phyloP scores from a whole-genome alignment of 2,888 invertebrate species.

The Hartigia nigra region DNA sequence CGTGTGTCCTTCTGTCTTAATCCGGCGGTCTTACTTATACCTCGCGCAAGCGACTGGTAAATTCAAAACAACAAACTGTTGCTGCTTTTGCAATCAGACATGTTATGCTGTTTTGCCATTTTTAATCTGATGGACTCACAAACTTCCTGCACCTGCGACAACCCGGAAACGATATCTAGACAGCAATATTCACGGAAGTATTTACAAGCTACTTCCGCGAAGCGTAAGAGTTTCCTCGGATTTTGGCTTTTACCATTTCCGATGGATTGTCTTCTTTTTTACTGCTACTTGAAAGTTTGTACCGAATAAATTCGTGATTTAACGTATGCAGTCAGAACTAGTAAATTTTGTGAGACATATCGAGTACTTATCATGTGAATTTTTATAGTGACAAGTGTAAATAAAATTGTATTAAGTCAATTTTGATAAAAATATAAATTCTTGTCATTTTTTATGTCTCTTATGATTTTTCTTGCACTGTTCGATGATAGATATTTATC shows the following conservation, averaged over 20 bases:
- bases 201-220: background rate
- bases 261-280: background rate
- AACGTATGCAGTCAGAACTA: background rate
- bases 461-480: background rate
- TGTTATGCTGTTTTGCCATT: background rate
- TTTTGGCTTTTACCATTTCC: background rate
- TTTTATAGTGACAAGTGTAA: background rate
- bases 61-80: background rate
- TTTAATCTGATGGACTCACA: conserved; percentile 12
- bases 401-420: background rate
- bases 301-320: background rate
- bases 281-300: background rate
- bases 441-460: background rate
- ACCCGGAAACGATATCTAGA: background rate
- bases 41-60: conserved; percentile 2
- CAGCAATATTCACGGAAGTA: background rate
- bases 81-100: background rate
- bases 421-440: background rate
- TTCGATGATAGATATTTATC: background rate
- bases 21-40: conserved; percentile 17
- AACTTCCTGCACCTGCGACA: conserved; percentile 32
- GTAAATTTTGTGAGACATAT: background rate
- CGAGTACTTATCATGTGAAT: background rate
- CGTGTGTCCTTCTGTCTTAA: conserved; percentile 5
- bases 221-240: background rate